Evolutionary conservation across 2,797 vertebrate species (phyloP).

Genomic region (Nannoperca obscura): DNA sequence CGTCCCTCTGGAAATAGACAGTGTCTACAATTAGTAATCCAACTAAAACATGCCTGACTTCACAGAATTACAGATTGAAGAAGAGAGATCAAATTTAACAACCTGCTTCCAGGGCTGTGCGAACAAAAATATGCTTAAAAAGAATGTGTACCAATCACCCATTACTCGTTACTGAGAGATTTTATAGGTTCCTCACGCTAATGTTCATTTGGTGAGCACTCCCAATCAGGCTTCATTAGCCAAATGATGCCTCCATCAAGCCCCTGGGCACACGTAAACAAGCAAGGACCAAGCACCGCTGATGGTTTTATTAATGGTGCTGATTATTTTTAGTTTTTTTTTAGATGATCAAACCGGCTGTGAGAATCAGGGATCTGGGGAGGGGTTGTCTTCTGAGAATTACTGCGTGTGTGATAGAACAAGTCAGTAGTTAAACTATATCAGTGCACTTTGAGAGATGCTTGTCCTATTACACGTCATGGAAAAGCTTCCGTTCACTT

Average conservation of each 20-base stretch:
- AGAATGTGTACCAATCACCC: constrained; percentile 37
- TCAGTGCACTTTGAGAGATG: background rate
- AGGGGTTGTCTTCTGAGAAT: constrained; percentile 45
- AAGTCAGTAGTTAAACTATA: background rate
- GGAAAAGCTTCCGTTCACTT: background rate
- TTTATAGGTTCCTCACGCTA: constrained; percentile 72
- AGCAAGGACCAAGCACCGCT: constrained; percentile 69
- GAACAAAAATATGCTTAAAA: constrained; percentile 36
- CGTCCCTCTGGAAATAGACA: background rate
- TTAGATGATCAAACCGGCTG: constrained; percentile 49
- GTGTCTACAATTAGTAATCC: background rate
- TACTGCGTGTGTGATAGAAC: constrained; percentile 3
- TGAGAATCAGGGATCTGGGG: constrained; percentile 12
- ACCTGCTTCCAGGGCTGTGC: background rate
- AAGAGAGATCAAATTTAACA: constrained; percentile 20
- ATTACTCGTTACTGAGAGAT: constrained; percentile 63
- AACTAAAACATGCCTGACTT: background rate
- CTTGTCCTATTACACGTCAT: constrained; percentile 21
- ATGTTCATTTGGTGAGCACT: constrained; percentile 77
- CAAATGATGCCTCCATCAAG: constrained; percentile 74
- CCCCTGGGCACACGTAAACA: constrained; percentile 77
- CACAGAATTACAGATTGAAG: background rate
- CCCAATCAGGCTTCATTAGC: constrained; percentile 81
- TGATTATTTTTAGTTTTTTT: constrained; percentile 75
- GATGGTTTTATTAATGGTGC: constrained; percentile 79